Base-by-base conservation (phyloP, 2,797 vertebrate species). In the Pampus argenteus region DNA sequence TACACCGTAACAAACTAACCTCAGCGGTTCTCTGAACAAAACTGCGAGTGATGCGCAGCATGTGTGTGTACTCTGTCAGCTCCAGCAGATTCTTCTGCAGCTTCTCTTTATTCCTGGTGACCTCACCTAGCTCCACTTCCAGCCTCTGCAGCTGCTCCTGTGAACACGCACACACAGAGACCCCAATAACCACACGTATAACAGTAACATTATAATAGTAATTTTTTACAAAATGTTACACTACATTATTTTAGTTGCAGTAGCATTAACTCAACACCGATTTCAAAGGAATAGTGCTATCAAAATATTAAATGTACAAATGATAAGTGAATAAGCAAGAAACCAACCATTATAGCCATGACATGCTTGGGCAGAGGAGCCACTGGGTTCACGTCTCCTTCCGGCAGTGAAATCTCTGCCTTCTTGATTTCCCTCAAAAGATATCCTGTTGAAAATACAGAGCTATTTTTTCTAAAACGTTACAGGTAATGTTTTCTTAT, bases 81-180 rank as follows among this genome's bases (percentile, higher is more conserved):
- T 99, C 98, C 56, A 98, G 91, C 13, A 98, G 89, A 85, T 98
- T 99, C 78, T 90, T 98, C 86, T 95, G 95, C 73, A 99, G 81
- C 76, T 98, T 99, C 80, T 97, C 97, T 75, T 99, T 99, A 86
- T 99, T 99, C 80, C 91, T 96, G 38, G 94, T 98, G 58, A 99
- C 95, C 87, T 99, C 98, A 7, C 96, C 93, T 47, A 99, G 81
- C 75, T 99, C 98, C 15, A 95, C 93, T 86, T 99, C 96, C 9
- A 99, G 92, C 67, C 97, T 97, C 93, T 98, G 97, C 55, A 99
- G 83, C 82, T 99, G 97, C 59, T 99, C 98, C 98, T 99, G 77
- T 78, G 56, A 61, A 28, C 3, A 48, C 3, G 50, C 13, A 69
- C 11, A 77, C 18, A 71, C 22, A 71, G 2, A 47, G 4, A 60